Evolutionary conservation across 2,888 invertebrate species (phyloP).

Genomic region (Papilio demoleus): DNA sequence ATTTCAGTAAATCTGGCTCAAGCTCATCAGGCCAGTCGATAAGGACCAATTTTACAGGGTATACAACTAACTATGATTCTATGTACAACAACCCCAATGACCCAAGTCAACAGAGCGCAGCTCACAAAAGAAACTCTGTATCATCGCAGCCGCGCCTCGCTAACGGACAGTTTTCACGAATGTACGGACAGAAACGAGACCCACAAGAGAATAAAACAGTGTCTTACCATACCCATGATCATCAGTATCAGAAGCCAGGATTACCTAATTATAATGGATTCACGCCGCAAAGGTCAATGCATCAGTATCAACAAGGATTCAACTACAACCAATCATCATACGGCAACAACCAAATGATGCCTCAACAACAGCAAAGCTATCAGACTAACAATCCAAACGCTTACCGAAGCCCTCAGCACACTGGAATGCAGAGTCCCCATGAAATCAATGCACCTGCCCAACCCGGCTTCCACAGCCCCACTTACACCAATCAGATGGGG

Average conservation of each 20-base stretch:
- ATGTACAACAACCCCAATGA: conserved; percentile 75
- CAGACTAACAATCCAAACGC: conserved; percentile 68
- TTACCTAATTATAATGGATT: conserved; percentile 68
- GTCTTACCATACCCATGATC: conserved; percentile 75
- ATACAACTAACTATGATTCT: conserved; percentile 76
- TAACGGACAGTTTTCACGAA: conserved; percentile 75
- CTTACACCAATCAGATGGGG: conserved; percentile 71
- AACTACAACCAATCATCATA: conserved; percentile 69
- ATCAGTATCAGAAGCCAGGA: conserved; percentile 75
- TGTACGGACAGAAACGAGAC: conserved; percentile 65
- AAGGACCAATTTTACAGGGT: conserved; percentile 76
- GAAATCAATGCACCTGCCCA: conserved; percentile 67
- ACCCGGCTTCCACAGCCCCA: conserved; percentile 74
- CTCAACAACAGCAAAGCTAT: conserved; percentile 68
- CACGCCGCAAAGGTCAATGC: conserved; percentile 70
- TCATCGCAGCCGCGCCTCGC: conserved; percentile 65
- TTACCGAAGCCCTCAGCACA: conserved; percentile 74
- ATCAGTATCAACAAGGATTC: conserved; percentile 73
- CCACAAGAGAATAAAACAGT: conserved; percentile 62
- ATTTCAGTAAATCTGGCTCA: conserved; percentile 79
- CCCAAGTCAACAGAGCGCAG: conserved; percentile 63
- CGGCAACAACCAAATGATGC: conserved; percentile 67
- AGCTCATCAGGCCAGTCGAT: conserved; percentile 80
- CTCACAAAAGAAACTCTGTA: conserved; percentile 72
- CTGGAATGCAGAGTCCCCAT: conserved; percentile 74